These are phyloP conservation scores for Heterohyrax brucei DNA, from an alignment of 2,797 vertebrate species.

Conservation along the genomic window DNA sequence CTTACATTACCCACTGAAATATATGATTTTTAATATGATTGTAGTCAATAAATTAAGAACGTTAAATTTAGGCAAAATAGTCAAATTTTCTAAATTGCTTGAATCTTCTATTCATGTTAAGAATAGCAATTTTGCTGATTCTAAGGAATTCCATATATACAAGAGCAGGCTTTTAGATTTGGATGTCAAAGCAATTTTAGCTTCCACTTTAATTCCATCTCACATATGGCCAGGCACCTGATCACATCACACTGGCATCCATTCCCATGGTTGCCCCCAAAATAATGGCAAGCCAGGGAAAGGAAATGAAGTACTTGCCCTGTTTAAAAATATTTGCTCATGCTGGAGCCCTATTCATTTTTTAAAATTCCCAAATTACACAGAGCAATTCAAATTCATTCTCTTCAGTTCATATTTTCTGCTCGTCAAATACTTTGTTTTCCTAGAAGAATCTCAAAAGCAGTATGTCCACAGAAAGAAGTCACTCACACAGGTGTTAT, in stretches of 20 bases:
- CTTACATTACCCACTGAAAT: not conserved
- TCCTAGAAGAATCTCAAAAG: not conserved
- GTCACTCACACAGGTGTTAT: not conserved
- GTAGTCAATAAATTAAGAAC: constrained; percentile 13
- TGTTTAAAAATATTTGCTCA: not conserved
- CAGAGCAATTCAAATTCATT: not conserved
- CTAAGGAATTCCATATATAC: not conserved
- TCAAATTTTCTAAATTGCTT: not conserved
- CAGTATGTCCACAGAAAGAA: not conserved
- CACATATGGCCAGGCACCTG: not conserved
- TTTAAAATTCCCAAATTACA: not conserved
- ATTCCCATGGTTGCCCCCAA: not conserved
- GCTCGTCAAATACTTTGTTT: not conserved
- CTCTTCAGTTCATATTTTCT: not conserved
- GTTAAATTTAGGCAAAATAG: not conserved
- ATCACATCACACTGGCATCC: not conserved
- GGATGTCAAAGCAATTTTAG: not conserved
- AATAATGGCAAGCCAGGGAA: not conserved
- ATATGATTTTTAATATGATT: constrained; percentile 17
- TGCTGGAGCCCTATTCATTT: not conserved
- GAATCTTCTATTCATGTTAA: constrained; percentile 34
- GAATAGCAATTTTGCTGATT: not conserved
- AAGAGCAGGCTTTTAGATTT: not conserved
- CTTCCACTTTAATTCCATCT: not conserved
- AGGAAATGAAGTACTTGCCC: not conserved